Evolutionary conservation across 2,113 vertebrate genomes (phyloP).

Genomic region (Nymphicus hollandicus): DNA sequence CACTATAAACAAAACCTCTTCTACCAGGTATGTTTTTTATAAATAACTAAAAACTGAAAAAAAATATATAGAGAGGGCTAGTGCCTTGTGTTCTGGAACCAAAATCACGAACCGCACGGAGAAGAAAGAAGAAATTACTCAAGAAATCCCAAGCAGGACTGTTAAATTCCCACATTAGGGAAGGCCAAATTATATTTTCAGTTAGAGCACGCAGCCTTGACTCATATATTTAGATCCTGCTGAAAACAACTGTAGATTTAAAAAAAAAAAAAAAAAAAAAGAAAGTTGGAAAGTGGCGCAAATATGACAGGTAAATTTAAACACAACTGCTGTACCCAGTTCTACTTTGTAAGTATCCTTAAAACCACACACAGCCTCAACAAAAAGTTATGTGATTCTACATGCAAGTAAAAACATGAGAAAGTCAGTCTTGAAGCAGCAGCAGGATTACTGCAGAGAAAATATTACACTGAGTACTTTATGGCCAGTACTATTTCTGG

Average conservation of each 20-base stretch:
- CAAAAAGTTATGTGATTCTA: background rate
- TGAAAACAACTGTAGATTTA: background rate
- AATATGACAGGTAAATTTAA: background rate
- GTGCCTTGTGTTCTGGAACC: background rate
- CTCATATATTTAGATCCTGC: background rate
- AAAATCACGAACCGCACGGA: background rate
- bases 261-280: background rate
- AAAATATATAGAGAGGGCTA: background rate
- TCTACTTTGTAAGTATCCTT: background rate
- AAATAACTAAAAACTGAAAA: background rate
- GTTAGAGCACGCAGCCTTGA: background rate
- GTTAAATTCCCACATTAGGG: background rate
- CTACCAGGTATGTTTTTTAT: background rate
- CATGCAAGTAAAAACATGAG: background rate
- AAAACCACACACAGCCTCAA: background rate
- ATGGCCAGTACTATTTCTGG: background rate
- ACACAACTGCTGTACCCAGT: background rate
- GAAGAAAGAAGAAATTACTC: background rate
- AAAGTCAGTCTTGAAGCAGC: background rate
- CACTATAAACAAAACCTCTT: background rate
- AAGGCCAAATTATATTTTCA: background rate
- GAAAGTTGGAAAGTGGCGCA: background rate
- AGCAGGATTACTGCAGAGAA: background rate
- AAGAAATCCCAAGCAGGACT: background rate
- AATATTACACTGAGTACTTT: background rate